Evolutionary conservation across 2,113 vertebrate species (phyloP).

Genomic region (Upupa epops): DNA sequence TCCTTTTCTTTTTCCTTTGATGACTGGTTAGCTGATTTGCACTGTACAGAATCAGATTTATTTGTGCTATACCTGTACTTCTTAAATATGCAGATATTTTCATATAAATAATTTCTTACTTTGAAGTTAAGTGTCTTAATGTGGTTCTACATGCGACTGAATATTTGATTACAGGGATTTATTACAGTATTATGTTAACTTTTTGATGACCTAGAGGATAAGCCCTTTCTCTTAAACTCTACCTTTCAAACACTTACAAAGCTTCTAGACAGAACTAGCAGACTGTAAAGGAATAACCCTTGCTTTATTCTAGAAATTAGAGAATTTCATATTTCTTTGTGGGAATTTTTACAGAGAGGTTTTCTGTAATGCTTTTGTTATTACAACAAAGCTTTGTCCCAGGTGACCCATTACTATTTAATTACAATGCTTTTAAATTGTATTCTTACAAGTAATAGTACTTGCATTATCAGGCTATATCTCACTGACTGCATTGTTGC

Average conservation of each 20-base stretch:
- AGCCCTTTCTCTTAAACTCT: neutral
- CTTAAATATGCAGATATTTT: neutral
- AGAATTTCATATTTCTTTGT: neutral
- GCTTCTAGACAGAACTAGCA: neutral
- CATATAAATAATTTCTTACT: neutral
- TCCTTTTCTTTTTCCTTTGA: neutral
- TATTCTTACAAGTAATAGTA: neutral
- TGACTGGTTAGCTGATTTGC: neutral
- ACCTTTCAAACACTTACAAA: neutral
- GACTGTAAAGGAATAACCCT: neutral
- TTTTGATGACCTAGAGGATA: neutral
- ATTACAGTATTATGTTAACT: neutral
- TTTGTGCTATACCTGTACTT: neutral
- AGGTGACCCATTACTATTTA: neutral
- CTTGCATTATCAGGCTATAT: neutral
- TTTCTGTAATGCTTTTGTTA: neutral
- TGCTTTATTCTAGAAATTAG: neutral
- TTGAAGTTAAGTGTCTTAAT: neutral
- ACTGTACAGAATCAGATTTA: neutral
- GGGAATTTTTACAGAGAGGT: neutral
- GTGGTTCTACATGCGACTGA: neutral
- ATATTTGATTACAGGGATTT: neutral
- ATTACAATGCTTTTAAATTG: neutral
- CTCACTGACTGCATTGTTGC: neutral
- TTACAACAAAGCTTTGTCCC: neutral